Conservation (phyloP, 2,888 invertebrate species). For the Drosophila limbata region DNA sequence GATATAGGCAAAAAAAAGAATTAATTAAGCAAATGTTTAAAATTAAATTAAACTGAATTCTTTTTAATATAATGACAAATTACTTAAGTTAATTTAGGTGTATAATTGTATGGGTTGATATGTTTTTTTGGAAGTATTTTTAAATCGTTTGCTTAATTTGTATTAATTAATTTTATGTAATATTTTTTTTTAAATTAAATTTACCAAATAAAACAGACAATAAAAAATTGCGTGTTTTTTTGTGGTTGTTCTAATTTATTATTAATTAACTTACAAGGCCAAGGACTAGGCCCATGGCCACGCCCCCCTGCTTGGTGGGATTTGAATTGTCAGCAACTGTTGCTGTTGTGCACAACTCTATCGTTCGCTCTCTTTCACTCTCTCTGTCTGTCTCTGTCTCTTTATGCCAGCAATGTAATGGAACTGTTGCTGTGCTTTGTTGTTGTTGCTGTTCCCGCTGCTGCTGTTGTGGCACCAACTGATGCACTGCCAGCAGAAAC, state of each 20-base stretch:
- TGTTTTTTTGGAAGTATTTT: slow-evolving; percentile 56
- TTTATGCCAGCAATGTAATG: slow-evolving; percentile 70
- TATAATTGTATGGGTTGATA: slow-evolving; percentile 47
- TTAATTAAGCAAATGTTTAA: slow-evolving; percentile 5
- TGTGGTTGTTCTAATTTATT: slow-evolving; percentile 1
- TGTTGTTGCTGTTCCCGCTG: slow-evolving; percentile 7
- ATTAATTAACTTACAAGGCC: slow-evolving; percentile 55
- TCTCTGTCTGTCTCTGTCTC: neutral
- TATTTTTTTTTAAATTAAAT: slow-evolving; percentile 19
- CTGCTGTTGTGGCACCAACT: slow-evolving; percentile 22
- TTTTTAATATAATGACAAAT: slow-evolving; percentile 33
- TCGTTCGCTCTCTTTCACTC: slow-evolving; percentile 1
- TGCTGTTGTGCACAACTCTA: slow-evolving; percentile 13
- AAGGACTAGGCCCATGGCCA: slow-evolving; percentile 55
- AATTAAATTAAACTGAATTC: slow-evolving; percentile 13
- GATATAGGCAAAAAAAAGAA: slow-evolving; percentile 37
- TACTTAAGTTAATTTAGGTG: slow-evolving; percentile 28
- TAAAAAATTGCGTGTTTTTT: slow-evolving; percentile 22
- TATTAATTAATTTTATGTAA: slow-evolving; percentile 18
- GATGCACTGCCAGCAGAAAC: slow-evolving; percentile 44
- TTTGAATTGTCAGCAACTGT: slow-evolving; percentile 35
- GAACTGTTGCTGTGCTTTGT: slow-evolving; percentile 9
- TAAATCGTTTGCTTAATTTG: slow-evolving; percentile 18
- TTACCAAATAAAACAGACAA: slow-evolving; percentile 46
- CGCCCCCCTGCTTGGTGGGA: slow-evolving; percentile 58